Evolutionary conservation across 2,797 vertebrate species (phyloP).

Genomic region (Amazona finschi): DNA sequence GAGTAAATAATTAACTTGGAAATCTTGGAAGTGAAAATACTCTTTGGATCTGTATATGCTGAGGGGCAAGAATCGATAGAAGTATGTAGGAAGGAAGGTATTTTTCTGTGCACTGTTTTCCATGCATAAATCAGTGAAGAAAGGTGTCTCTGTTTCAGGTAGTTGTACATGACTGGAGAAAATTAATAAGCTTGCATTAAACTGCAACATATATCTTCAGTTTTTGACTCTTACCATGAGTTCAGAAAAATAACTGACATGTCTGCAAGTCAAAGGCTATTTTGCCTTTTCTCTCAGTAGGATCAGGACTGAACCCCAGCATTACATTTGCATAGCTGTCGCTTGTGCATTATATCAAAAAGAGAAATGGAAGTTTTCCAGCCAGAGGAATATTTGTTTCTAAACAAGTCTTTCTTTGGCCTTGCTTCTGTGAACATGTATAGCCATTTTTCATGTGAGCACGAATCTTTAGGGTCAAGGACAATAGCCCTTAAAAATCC

Average conservation of each 20-base stretch:
- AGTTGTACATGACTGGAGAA: neutral
- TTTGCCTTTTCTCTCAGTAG: neutral
- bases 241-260: neutral
- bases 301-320: neutral
- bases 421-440: neutral
- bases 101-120: neutral
- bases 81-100: neutral
- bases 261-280: neutral
- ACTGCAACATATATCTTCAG: neutral
- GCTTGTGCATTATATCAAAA: neutral
- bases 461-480: neutral
- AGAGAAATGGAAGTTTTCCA: conserved; percentile 2
- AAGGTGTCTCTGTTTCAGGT: neutral
- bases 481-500: neutral
- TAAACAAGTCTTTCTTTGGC: neutral
- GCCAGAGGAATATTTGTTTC: neutral
- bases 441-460: neutral
- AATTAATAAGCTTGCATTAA: neutral
- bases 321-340: neutral
- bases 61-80: neutral
- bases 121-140: neutral
- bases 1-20: conserved; percentile 3
- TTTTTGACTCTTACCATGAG: neutral
- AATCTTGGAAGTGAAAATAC: neutral
- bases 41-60: neutral